Base-by-base conservation (phyloP, 2,797 vertebrate genomes). In the Salarias fasciatus region DNA sequence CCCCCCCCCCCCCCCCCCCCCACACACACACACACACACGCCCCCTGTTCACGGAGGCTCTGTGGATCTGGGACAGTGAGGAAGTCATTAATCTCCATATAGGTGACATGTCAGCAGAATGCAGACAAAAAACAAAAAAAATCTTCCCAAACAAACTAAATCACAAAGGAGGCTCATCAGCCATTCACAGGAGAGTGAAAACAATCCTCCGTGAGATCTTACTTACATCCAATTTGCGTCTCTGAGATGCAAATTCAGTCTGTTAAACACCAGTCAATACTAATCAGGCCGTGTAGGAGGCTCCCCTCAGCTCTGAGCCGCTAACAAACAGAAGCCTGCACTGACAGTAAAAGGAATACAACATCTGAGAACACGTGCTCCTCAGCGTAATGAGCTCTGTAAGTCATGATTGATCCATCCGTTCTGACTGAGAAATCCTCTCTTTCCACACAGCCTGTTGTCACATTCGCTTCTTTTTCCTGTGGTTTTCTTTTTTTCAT, bases 41-140 rank as follows among this genome's bases (percentile, higher is more conserved):
- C 18, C 3, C 3, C 24, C 18, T 41, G 53, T 46, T 63, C 24
- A 79, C 67, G 67, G 73, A 62, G 73, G 54, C 65, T 80, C 75
- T 86, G 79, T 74, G 77, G 78, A 83, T 90, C 52, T 84, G 82
- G 83, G 79, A 84, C 79, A 71, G 72, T 36, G 15, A 86, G 82
- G 86, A 84, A 89, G 83, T 90, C 82, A 86, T 91, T 90, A 86
- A 91, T 91, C 90, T 89, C 79, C 79, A 89, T 92, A 84, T 84
- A 78, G 80, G 65, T 89, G 88, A 88, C 69, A 71, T 75, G 78
- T 82, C 40, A 8, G 75, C 28, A 54, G 63, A 72, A 76, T 35
- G 57, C 63, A 59, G 69, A 70, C 67, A 66, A 14, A 8, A 33
- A 12, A 14, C 30, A 29, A 57, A 72, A 71, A 66, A 42, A 3